Evolutionary conservation across 2,888 invertebrate species (phyloP), one percentile per base, ranked within the genome.

Genomic region (Drosophila borealis): DNA sequence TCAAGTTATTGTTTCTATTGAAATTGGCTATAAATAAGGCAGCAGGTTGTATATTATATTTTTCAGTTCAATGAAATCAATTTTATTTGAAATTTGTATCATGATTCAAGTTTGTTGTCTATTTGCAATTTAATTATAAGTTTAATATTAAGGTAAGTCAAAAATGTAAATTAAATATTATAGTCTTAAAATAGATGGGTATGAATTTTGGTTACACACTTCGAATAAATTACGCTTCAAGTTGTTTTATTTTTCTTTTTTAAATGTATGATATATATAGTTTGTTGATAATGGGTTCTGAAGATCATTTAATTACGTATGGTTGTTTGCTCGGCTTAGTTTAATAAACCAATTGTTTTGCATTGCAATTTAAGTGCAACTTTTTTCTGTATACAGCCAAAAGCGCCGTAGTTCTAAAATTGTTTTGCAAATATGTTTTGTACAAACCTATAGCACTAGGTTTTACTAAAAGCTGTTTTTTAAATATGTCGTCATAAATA

Each of bases 301-400:
- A 74, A 33, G 48, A 68, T 69, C 49, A 68, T 70, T 82, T 69
- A 59, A 45, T 86, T 83, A 88, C 84, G 82, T 86, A 88, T 88
- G 49, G 53, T 46, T 51, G 64, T 39, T 61, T 51, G 25, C 33
- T 57, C 36, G 36, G 36, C 41, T 69, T 57, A 57, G 41, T 55
- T 65, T 57, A 60, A 62, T 68, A 54, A 77, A 72, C 68, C 66
- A 85, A 85, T 88, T 88, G 82, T 86, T 88, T 80, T 57, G 66
- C 67, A 77, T 67, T 68, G 60, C 37, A 53, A 62, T 60, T 45
- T 25, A 36, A 39, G 34, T 51, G 53, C 21, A 64, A 68, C 11
- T 74, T 57, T 54, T 64, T 74, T 57, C 74, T 51, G 59, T 63
- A 53, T 59, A 75, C 66, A 86, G 83, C 86, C 70, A 59, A 77